A percentile compares a stretch with the other conserved stretches of the same genome.
Evolutionary conservation across 2,113 vertebrate genomes (phyloP).

Genomic region (Riparia riparia): DNA sequence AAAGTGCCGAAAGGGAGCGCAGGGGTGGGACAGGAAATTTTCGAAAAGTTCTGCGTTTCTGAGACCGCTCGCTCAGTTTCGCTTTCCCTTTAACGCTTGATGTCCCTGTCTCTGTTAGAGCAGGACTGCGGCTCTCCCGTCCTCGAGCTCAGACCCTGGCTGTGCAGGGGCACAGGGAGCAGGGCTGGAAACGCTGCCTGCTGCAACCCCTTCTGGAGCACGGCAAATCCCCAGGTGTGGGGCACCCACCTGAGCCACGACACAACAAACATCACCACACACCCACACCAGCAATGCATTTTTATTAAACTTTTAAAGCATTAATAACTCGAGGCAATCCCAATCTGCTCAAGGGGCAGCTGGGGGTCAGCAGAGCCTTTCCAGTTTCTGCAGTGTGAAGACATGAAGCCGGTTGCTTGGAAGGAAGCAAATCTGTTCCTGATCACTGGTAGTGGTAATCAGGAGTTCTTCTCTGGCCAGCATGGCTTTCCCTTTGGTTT

Average conservation of each 20-base stretch:
- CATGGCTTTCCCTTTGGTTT: too few relatives aligned
- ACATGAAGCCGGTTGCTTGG: accelerated
- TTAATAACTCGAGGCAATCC: neutral
- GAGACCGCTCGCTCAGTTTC: too few relatives aligned
- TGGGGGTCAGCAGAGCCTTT: accelerated
- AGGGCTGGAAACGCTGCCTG: neutral
- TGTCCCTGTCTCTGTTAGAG: too few relatives aligned
- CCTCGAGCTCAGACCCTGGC: too few relatives aligned
- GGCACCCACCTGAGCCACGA: neutral
- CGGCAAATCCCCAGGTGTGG: neutral
- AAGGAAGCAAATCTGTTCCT: too few relatives aligned
- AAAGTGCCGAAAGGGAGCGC: too few relatives aligned
- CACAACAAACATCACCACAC: neutral
- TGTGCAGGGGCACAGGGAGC: neutral
- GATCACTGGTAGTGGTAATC: neutral
- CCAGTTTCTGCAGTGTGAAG: accelerated
- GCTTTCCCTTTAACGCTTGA: too few relatives aligned
- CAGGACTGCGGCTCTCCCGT: too few relatives aligned
- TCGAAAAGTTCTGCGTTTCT: too few relatives aligned
- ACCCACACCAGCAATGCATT: neutral
- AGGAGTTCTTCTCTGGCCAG: too few relatives aligned
- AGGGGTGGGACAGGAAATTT: too few relatives aligned
- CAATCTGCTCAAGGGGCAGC: accelerated
- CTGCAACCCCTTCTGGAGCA: neutral
- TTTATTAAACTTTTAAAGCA: neutral